Evolutionary conservation across 2,888 invertebrate genomes (phyloP), one percentile per base, ranked within the genome.

Genomic region (Isoperla grammatica): DNA sequence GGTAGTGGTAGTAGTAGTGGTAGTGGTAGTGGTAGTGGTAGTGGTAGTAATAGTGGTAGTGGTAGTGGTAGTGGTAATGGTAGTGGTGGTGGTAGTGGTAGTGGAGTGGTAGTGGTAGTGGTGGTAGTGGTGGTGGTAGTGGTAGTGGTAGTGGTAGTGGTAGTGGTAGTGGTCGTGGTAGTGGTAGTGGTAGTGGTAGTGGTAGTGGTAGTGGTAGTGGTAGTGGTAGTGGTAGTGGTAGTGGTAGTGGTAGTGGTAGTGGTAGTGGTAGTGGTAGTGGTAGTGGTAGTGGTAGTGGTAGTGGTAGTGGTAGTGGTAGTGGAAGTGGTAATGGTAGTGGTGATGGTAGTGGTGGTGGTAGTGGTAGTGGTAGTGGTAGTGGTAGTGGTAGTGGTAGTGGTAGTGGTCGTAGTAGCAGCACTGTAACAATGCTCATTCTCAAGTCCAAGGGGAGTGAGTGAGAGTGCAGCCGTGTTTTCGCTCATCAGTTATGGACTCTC

Each of bases 331-430:
- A 3, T 23, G 35, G 12, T 50, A 50, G n/a, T 50, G 35, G n/a
- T 50, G 22, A 3, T 50, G 35, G 29, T 50, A 50, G 12, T 50
- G 35, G 12, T 50, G 22, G 12, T 50, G 35, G 29, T 50, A 50
- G 19, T 50, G 35, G 12, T 50, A 50, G 12, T 50, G 35, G 12
- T 50, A 50, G 12, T 50, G 35, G 12, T 50, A 23, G 12, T 50
- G 35, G 29, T 50, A 50, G 12, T 50, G 35, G 12, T 50, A 50
- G 12, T 50, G 29, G 29, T 29, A 29, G 29, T 29, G 29, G 29
- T 29, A 29, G 29, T 29, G 29, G 29, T 8, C 4, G 29, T 29
- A 29, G 29, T 29, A 29, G 8, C 5, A 29, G 29, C n/a, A n/a
- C n/a, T n/a, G n/a, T n/a, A n/a, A n/a, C n/a, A n/a, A n/a, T n/a